Evolutionary conservation across 2,797 vertebrate species (phyloP).

Genomic region (Pachyuromys duprasi): DNA sequence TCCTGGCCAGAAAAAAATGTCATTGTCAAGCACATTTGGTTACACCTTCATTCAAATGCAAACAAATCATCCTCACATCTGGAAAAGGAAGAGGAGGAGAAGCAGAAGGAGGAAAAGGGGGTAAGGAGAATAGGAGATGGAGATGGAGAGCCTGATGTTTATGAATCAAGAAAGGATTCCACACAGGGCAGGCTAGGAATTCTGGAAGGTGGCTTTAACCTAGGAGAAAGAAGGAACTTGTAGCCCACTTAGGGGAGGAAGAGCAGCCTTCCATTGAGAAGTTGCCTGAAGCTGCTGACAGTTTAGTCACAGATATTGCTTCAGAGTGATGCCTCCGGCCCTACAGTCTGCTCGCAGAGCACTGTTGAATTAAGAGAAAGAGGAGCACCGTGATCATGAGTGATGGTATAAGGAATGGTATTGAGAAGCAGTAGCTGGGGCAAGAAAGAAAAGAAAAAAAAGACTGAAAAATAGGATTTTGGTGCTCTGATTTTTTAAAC

Average conservation of each 20-base stretch:
- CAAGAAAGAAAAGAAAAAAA: not conserved
- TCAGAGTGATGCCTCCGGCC: rapidly evolving
- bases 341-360: not conserved
- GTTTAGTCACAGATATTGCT: not conserved
- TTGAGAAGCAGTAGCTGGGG: not conserved
- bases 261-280: no score
- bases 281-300: not conserved
- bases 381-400: not conserved
- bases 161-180: not conserved
- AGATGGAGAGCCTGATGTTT: not conserved
- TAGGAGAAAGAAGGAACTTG: not conserved
- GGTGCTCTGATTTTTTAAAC: not conserved
- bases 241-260: not conserved
- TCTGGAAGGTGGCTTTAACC: not conserved
- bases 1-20: not conserved
- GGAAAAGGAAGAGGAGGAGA: not conserved
- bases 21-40: not conserved
- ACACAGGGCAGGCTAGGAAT: not conserved
- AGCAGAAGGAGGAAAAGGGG: not conserved
- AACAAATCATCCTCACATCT: not conserved
- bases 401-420: not conserved
- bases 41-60: not conserved
- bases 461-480: not conserved
- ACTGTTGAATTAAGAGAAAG: not conserved
- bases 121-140: no score